Percentiles rank a stretch among this genome's conserved stretches.
Conservation (phyloP, 30 jellyfish, hydroid and myxozoan genomes). For the Morbakka virulenta region DNA sequence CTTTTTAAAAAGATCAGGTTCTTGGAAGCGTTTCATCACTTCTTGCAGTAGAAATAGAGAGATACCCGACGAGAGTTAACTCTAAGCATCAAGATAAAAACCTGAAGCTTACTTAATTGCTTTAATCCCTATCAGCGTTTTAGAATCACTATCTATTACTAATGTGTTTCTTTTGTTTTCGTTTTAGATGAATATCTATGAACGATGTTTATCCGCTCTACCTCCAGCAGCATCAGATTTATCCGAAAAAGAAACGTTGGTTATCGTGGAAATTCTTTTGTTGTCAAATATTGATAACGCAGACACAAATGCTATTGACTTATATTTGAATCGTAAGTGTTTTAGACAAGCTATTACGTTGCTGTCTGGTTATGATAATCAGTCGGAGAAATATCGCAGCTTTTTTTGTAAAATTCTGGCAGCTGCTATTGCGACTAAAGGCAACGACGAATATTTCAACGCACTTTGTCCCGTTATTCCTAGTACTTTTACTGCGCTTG, state of each 20-base stretch:
- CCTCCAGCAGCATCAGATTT: not conserved
- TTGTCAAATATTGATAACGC: not conserved
- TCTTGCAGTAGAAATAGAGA: too few relatives aligned
- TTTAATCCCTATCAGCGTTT: too few relatives aligned
- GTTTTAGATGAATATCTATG: not conserved
- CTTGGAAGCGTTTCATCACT: too few relatives aligned
- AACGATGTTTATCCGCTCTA: not conserved
- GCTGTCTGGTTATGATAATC: not conserved
- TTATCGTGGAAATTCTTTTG: not conserved
- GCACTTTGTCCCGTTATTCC: not conserved
- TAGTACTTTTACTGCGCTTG: not conserved
- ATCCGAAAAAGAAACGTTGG: not conserved
- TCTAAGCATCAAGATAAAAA: too few relatives aligned
- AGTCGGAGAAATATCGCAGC: not conserved
- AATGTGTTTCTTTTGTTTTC: too few relatives aligned
- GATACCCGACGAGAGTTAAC: too few relatives aligned
- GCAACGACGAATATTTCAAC: not conserved
- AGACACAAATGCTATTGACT: not conserved
- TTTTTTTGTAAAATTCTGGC: not conserved
- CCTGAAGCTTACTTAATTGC: too few relatives aligned
- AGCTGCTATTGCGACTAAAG: not conserved
- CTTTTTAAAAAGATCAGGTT: too few relatives aligned
- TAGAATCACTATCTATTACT: too few relatives aligned
- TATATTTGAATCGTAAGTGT: not conserved
- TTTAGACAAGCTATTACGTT: not conserved